Evolutionary conservation across 2,888 invertebrate species (phyloP).

Genomic region (Pristionchus maxplancki): DNA sequence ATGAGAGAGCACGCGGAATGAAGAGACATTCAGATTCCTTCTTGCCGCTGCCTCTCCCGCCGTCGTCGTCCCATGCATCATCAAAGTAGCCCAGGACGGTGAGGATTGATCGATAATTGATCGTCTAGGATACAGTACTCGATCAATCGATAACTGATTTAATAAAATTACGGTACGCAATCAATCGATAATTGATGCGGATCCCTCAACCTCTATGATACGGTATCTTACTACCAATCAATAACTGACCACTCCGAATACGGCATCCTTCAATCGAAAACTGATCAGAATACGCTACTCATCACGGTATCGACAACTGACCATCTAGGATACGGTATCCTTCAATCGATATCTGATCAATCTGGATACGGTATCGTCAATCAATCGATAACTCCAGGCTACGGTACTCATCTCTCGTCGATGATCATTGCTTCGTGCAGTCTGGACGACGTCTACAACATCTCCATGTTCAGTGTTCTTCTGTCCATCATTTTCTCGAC

Average conservation of each 20-base stretch:
- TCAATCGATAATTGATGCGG: neutral
- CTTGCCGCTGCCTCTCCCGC: slow-evolving; percentile 96
- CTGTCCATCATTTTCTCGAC: slow-evolving; percentile 90
- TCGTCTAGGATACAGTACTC: neutral
- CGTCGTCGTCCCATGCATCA: slow-evolving; percentile 93
- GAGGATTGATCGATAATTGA: neutral
- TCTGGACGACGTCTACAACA: slow-evolving; percentile 94
- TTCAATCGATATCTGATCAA: neutral
- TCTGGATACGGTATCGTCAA: too few species aligned
- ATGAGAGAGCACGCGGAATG: too few species aligned
- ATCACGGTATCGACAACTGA: neutral
- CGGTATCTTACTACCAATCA: too few species aligned
- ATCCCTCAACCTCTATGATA: too few species aligned
- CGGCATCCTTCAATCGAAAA: too few species aligned
- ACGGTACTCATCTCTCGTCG: slow-evolving; percentile 95
- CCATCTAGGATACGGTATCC: neutral
- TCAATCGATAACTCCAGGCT: slow-evolving; percentile 80
- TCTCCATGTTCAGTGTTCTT: slow-evolving; percentile 92
- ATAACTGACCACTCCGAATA: too few species aligned
- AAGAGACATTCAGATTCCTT: slow-evolving; percentile 82
- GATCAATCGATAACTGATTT: slow-evolving; percentile 8
- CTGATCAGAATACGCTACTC: neutral
- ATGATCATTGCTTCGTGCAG: slow-evolving; percentile 94
- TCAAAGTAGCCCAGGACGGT: slow-evolving; percentile 78
- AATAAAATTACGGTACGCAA: slow-evolving; percentile 89